phyloP scores from a whole-genome alignment of 2,113 vertebrate species.

The Elaphurus davidianus region DNA sequence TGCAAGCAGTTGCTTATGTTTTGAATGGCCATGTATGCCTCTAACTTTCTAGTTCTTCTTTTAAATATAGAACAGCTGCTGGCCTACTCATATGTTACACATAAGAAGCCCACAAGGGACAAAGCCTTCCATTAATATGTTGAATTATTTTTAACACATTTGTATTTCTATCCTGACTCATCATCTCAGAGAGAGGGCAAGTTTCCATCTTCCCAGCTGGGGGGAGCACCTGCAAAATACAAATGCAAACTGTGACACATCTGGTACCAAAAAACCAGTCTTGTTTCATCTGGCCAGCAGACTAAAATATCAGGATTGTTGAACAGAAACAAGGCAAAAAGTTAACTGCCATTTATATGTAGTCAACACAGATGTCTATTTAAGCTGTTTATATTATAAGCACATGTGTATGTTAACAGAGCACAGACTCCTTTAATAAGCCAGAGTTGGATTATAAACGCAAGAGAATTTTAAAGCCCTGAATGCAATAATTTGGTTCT shows the following conservation, averaged over 20 bases:
- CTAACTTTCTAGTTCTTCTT: conserved; percentile 79
- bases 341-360: conserved; percentile 76
- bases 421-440: conserved; percentile 80
- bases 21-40: conserved; percentile 77
- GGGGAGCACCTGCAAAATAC: conserved; percentile 82
- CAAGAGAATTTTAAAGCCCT: conserved; percentile 78
- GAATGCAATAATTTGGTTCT: conserved; percentile 57
- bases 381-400: conserved; percentile 80
- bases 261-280: conserved; percentile 74
- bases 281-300: conserved; percentile 82
- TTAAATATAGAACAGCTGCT: conserved; percentile 85
- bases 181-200: conserved; percentile 81
- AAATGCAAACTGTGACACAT: conserved; percentile 77
- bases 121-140: conserved; percentile 79
- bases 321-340: conserved; percentile 78
- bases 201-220: conserved; percentile 82
- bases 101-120: conserved; percentile 82
- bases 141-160: conserved; percentile 85
- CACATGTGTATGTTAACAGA: conserved; percentile 77
- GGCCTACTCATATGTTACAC: conserved; percentile 74
- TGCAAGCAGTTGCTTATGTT: conserved; percentile 79
- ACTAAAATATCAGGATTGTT: conserved; percentile 76
- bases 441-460: conserved; percentile 60
- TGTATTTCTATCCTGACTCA: conserved; percentile 82
- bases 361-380: conserved; percentile 81